phyloP scores from a whole-genome alignment of 2,113 vertebrate genomes.

The Vombatus ursinus region DNA sequence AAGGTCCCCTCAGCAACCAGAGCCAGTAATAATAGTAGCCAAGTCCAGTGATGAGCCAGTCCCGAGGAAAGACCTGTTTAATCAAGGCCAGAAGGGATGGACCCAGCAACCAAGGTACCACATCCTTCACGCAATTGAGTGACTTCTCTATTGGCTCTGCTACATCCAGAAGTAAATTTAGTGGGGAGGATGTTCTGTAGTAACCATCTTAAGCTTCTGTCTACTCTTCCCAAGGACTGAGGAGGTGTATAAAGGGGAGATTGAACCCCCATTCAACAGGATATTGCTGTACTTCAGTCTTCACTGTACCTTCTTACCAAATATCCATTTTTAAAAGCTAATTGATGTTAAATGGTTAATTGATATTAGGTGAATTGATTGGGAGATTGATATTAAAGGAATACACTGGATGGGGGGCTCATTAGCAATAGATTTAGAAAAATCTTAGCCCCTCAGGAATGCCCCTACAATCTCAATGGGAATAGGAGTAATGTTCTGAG shows the following conservation, averaged over 20 bases:
- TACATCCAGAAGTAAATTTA: neutral
- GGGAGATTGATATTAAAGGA: neutral
- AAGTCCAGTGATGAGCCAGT: neutral
- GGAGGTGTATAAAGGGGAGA: neutral
- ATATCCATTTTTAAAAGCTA: neutral
- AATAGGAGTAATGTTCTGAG: neutral
- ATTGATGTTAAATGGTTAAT: neutral
- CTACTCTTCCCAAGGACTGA: neutral
- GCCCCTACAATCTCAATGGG: neutral
- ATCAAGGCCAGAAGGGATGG: neutral
- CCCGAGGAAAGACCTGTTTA: neutral
- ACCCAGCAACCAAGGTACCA: neutral
- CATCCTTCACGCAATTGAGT: neutral
- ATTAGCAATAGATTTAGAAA: neutral
- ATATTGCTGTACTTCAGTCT: neutral
- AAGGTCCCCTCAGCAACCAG: neutral
- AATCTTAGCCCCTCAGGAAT: neutral
- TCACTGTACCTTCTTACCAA: neutral
- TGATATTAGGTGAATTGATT: neutral
- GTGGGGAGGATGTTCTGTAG: neutral
- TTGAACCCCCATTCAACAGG: neutral
- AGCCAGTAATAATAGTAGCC: neutral
- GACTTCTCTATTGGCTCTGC: neutral
- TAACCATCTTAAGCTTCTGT: neutral
- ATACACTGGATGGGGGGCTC: neutral